Conservation (phyloP, 2,888 invertebrate genomes). For the Bombylius discolor region DNA sequence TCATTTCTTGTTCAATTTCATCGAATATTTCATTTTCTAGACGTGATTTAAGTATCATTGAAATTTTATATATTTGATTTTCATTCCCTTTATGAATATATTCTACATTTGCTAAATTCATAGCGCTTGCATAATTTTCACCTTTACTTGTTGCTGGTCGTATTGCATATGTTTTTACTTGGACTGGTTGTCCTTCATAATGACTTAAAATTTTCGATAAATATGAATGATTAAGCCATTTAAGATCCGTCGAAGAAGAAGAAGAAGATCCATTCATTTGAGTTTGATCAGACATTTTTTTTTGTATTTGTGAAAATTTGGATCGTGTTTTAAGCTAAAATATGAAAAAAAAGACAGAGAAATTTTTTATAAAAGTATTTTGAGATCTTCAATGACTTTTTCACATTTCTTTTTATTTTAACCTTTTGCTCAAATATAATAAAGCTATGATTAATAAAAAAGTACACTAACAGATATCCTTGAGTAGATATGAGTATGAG, state of each 20-base stretch:
- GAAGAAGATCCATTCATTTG: neutral
- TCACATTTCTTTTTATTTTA: too few species aligned
- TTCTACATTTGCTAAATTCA: conserved; percentile 19
- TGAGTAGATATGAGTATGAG: too few species aligned
- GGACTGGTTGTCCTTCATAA: conserved; percentile 13
- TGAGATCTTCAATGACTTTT: too few species aligned
- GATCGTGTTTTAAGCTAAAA: too few species aligned
- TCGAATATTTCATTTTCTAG: conserved; percentile 19
- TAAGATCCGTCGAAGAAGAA: conserved; percentile 1
- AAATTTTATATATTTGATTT: conserved; percentile 10
- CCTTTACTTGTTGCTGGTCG: conserved; percentile 22
- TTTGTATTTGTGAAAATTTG: too few species aligned
- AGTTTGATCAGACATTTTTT: too few species aligned
- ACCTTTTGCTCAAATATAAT: too few species aligned
- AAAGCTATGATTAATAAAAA: too few species aligned
- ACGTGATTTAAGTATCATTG: conserved; percentile 23
- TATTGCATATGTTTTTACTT: conserved; percentile 15
- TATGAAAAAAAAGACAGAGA: too few species aligned
- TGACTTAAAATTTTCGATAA: conserved; percentile 19
- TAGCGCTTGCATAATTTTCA: conserved; percentile 24
- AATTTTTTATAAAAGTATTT: too few species aligned
- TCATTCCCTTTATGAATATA: conserved; percentile 10
- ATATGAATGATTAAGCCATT: conserved; percentile 19
- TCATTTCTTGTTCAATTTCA: conserved; percentile 21
- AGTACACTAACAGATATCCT: too few species aligned